Base-by-base conservation (phyloP, 2,888 invertebrate genomes). In the Patella depressa region DNA sequence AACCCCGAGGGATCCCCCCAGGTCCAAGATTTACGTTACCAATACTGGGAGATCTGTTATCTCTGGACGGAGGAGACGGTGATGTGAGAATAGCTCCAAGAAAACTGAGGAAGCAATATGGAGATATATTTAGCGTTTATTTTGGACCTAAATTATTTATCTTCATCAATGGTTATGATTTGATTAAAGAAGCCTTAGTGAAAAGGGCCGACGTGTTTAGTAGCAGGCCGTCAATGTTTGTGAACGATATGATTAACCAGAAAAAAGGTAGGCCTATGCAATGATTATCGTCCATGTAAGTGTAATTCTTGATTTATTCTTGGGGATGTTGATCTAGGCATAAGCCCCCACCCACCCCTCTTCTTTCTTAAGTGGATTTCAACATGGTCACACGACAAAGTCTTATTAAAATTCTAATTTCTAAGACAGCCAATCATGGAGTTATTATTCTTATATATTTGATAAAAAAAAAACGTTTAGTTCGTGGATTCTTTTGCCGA, bases 141-240 rank as follows among this genome's bases (percentile, higher is more conserved):
- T 80, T 86, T 81, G 86, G 85, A 0, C 75, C 71, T 15, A 73
- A 81, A 15, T 76, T 82, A 34, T 82, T 83, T 19, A 75, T 86
- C 54, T 80, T 86, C 24, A 24, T 86, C 12, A 86, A 83, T 53
- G 85, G 86, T 2, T 77, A 81, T 53, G 82, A 81, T 7, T 71
- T 74, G 12, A 81, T 86, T 73, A 82, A 80, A 76, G 84, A 85
- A n/a, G 83, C 84, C 17, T 80, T 84, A 34, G 81, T 86, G 45
- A 81, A 79, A 59, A 79, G 85, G 55, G 83, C 80, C 1, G 82
- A 83, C 53, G 71, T 75, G 45, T 85, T 85, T 76, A 76, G 81
- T 12, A 83, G 76, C 12, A 73, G 86, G 34, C 86, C 86, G 17
- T 78, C 81, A 72, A 82, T 82, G 71, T 71, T 57, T n/a, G 29